Evolutionary conservation across 2,797 vertebrate species (phyloP).

Genomic region (Pangasius djambal): DNA sequence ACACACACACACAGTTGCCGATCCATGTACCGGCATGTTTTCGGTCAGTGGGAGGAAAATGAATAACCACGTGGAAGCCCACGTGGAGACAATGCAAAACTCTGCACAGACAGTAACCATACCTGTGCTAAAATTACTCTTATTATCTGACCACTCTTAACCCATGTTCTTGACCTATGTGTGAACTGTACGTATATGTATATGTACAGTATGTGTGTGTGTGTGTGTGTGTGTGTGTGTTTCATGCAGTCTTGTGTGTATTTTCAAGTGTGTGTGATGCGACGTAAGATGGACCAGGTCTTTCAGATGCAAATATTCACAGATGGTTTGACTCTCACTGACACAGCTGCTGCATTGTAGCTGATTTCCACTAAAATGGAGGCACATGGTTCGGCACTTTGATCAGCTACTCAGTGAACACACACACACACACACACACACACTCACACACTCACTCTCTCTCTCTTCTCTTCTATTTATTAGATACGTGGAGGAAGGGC

Average conservation of each 20-base stretch:
- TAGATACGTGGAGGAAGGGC: conserved; percentile 13
- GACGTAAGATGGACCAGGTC: conserved; percentile 1
- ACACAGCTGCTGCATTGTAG: conserved; percentile 50
- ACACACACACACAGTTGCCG: neutral
- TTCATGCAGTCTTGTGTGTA: neutral
- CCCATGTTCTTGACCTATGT: neutral
- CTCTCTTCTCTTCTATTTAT: neutral
- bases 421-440: conserved; percentile 9
- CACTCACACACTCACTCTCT: neutral
- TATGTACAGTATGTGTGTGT: neutral
- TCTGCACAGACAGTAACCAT: neutral
- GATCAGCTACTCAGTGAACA: conserved; percentile 41
- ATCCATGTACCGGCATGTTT: neutral
- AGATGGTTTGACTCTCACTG: conserved; percentile 43
- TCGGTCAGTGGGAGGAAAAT: neutral
- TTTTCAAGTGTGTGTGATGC: conserved; percentile 28
- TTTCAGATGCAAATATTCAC: conserved; percentile 61
- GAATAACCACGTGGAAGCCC: neutral
- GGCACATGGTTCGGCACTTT: conserved; percentile 17
- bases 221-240: conserved; percentile 15
- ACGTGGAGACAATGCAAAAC: neutral
- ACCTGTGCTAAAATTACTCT: neutral
- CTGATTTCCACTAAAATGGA: conserved; percentile 40
- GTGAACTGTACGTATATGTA: neutral
- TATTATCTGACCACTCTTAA: neutral